These are phyloP conservation scores for Melikaiella ostensackeni DNA, from an alignment of 2,888 invertebrate genomes.

Conservation along the genomic window DNA sequence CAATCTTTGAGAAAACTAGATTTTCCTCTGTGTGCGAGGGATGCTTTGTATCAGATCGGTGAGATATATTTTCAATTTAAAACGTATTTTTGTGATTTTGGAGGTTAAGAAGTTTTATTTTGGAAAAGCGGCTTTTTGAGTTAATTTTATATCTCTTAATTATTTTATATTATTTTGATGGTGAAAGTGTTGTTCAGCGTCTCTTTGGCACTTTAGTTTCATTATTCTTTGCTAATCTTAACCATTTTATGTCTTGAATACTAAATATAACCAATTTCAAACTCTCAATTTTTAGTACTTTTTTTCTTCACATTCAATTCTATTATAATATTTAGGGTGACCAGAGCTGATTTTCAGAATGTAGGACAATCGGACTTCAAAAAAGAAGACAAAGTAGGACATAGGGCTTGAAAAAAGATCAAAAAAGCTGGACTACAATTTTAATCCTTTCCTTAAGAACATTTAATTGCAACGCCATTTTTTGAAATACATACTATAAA, in stretches of 20 bases:
- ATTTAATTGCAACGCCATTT: too few relatives aligned
- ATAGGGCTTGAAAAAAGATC: too few relatives aligned
- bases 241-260: background rate
- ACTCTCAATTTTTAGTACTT: background rate
- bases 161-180: background rate
- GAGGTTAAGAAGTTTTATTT: slow-evolving; percentile 4
- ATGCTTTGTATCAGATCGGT: slow-evolving; percentile 88
- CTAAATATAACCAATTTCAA: background rate
- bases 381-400: too few relatives aligned
- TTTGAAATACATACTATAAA: too few relatives aligned
- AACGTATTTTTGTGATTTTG: background rate
- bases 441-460: too few relatives aligned
- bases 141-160: background rate
- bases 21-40: slow-evolving; percentile 87
- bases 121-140: background rate
- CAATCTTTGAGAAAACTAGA: slow-evolving; percentile 86
- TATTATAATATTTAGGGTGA: too few relatives aligned
- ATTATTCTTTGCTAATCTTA: slow-evolving; percentile 7
- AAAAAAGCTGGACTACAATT: too few relatives aligned
- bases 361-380: too few relatives aligned
- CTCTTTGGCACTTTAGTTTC: slow-evolving; percentile 10
- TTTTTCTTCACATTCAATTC: background rate
- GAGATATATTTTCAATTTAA: slow-evolving; percentile 55
- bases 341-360: too few relatives aligned
- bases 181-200: background rate